Evolutionary conservation across 2,797 vertebrate genomes (phyloP), one percentile per base, ranked within the genome.

Genomic region (Rhinatrema bivittatum): DNA sequence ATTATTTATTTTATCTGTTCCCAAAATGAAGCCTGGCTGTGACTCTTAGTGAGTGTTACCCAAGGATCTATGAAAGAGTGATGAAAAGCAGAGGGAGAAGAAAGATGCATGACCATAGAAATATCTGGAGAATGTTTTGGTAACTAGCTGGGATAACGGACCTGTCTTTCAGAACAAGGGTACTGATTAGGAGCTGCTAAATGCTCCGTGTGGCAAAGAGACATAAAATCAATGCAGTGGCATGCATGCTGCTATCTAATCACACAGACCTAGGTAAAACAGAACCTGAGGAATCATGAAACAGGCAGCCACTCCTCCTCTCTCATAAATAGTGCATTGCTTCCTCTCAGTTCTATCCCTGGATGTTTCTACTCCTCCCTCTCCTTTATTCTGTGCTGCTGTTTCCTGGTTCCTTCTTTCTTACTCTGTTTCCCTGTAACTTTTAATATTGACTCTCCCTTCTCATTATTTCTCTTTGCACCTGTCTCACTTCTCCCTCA

Each of bases 201-300:
- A 42, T 1, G 6, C 15, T 26, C 25, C 28, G n/a, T n/a, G n/a
- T 29, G 26, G 10, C 25, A 53, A 50, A 62, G 36, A 11, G 23
- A 35, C 32, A 19, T 19, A 33, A 42, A 56, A 62, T 42, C 5
- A 18, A 53, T 32, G 30, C n/a, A n/a, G n/a, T 43, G 51, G 39
- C 43, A 53, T 37, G 63, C 52, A 62, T 40, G 66, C 72, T 58
- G 46, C 52, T 51, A 60, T 51, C 64, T 54, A 54, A 72, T 66
- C 58, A 64, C 68, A 66, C 36, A 49, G 49, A 50, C 46, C 35
- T 36, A 34, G 48, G 49, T 53, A 52, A 58, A 64, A 58, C 51
- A 49, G 38, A 34, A 40, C 52, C 42, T 60, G 53, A 53, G 0
- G 0, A 41, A 46, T 50, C 46, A 62, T 61, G 61, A 68, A 71